Percentiles rank a stretch among this genome's conserved stretches.
phyloP scores from a whole-genome alignment of 2,888 invertebrate genomes.

The Rhopalosiphum nymphaeae region DNA sequence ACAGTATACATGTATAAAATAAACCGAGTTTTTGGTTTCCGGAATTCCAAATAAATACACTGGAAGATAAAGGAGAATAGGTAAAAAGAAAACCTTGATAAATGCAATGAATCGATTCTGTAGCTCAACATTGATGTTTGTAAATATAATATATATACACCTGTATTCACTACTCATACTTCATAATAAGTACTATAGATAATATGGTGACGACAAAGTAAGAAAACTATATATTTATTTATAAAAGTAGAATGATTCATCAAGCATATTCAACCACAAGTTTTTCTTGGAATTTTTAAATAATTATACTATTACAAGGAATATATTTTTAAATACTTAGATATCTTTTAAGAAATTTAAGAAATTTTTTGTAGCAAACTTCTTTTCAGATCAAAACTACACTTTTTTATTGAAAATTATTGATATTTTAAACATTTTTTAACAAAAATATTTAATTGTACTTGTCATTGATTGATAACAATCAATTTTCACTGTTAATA shows the following conservation, averaged over 20 bases:
- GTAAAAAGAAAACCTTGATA: background rate
- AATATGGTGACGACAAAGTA: background rate
- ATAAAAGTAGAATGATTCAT: background rate
- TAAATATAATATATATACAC: background rate
- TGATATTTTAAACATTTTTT: background rate
- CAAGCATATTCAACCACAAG: background rate
- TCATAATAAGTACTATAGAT: background rate
- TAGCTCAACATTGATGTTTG: background rate
- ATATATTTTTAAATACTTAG: background rate
- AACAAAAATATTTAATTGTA: background rate
- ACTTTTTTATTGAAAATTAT: background rate
- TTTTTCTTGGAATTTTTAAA: background rate
- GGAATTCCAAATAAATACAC: slow-evolving; percentile 22
- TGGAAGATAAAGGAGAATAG: slow-evolving; percentile 20
- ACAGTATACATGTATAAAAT: background rate
- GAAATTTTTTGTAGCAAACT: background rate
- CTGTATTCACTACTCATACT: background rate
- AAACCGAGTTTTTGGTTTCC: slow-evolving; percentile 27
- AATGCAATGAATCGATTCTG: background rate
- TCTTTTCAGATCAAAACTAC: background rate
- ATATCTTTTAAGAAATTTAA: background rate
- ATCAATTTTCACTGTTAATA: background rate
- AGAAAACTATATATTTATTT: background rate
- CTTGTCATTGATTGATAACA: background rate
- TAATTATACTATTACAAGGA: background rate